Evolutionary conservation across 2,888 invertebrate genomes (phyloP), one percentile per base, ranked within the genome.

Genomic region (Chloromyia formosa): DNA sequence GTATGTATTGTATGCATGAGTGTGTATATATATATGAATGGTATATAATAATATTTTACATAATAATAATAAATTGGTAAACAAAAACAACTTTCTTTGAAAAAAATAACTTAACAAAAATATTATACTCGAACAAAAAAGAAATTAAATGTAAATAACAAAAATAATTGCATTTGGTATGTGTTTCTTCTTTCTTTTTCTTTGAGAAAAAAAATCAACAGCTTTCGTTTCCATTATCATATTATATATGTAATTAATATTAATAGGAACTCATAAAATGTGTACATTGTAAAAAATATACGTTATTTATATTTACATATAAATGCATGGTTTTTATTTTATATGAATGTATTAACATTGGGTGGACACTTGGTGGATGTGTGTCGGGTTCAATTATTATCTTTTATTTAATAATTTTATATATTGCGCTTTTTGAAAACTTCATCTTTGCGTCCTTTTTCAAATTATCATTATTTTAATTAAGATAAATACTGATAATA

Each of bases 201-300:
- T 35, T 35, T 35, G 7, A 35, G 27, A 35, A 40, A 54, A n/a
- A 35, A 71, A 71, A 71, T 71, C 42, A 71, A 71, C 71, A 56
- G 35, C 18, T 71, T 35, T 56, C 71, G 56, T 71, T 56, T 71
- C 71, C 56, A 71, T 71, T 71, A 54, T 69, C 22, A 27, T 71
- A 71, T 71, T 35, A 49, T 49, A 18, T 71, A 71, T 18, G 71
- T 58, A 71, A 71, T 66, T 66, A 71, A 35, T 71, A 71, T 71
- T 71, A 71, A 71, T 71, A 71, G 71, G 71, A 71, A 71, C 71
- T 71, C 71, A 71, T 71, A 71, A 69, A 69, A 71, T 71, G 71
- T 71, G 58, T 71, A 71, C 71, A 71, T 71, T 71, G 71, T 71
- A 71, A 71, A 71, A 71, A 71, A 71, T 71, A 71, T 71, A 66